phyloP scores from a whole-genome alignment of 1,140 invertebrate species.

The Drosophila malerkotliana region DNA sequence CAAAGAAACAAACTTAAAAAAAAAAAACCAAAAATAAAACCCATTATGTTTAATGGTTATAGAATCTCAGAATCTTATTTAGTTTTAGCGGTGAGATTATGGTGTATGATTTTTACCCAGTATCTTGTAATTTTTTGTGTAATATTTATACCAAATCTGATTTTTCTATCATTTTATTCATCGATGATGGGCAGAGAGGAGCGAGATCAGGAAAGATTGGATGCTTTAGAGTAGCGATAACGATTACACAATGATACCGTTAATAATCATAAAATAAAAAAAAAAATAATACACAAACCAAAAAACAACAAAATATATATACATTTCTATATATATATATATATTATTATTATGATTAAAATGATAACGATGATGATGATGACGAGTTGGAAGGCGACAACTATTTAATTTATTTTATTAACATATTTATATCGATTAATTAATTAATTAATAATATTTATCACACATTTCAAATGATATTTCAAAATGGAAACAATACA shows the following conservation, averaged over 20 bases:
- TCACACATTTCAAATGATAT: slow-evolving; percentile 81
- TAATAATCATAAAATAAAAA: slow-evolving; percentile 34
- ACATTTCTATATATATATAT: slow-evolving; percentile 40
- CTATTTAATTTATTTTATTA: slow-evolving; percentile 82
- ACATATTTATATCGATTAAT: slow-evolving; percentile 77
- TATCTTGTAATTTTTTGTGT: slow-evolving; percentile 54
- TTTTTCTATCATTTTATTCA: slow-evolving; percentile 29
- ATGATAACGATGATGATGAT: slow-evolving; percentile 21
- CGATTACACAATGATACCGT: slow-evolving; percentile 43
- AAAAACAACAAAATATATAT: slow-evolving; percentile 43
- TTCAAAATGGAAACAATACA: slow-evolving; percentile 52
- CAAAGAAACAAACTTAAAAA: not conserved
- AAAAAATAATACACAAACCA: not conserved
- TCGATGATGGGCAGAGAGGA: slow-evolving; percentile 8
- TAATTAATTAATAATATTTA: slow-evolving; percentile 77
- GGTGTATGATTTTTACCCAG: slow-evolving; percentile 44
- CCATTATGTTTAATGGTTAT: slow-evolving; percentile 58
- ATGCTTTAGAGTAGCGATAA: slow-evolving; percentile 36
- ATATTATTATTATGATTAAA: slow-evolving; percentile 58
- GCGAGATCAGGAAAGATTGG: slow-evolving; percentile 9
- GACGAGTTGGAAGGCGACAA: slow-evolving; percentile 32
- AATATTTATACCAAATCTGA: slow-evolving; percentile 33
- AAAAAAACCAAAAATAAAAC: slow-evolving; percentile 2
- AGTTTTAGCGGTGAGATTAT: slow-evolving; percentile 1
- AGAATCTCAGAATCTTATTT: slow-evolving; percentile 3